Evolutionary conservation across 2,113 vertebrate genomes (phyloP).

Genomic region (Paramormyrops kingsleyae): DNA sequence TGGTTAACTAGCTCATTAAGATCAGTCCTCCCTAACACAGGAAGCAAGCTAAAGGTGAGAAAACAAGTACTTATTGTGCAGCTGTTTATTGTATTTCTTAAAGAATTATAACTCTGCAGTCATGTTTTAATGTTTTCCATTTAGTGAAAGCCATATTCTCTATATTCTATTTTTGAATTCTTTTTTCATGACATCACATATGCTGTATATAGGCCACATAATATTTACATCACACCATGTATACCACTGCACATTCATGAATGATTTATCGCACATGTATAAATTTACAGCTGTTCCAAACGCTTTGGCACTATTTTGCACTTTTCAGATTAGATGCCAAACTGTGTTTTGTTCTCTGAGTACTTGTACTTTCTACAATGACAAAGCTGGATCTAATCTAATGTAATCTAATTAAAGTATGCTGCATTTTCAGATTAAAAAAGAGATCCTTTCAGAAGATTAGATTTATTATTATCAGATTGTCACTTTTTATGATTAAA

Average conservation of each 20-base stretch:
- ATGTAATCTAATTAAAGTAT: not conserved
- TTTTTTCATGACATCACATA: not conserved
- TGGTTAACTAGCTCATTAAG: not conserved
- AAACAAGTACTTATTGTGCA: not conserved
- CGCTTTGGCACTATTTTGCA: not conserved
- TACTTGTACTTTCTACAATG: not conserved
- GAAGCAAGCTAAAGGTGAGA: not conserved
- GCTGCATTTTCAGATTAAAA: not conserved
- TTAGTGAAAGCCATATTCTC: not conserved
- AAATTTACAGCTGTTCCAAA: not conserved
- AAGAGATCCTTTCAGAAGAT: not conserved
- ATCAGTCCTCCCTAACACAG: not conserved
- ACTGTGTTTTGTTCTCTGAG: not conserved
- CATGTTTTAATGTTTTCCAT: not conserved
- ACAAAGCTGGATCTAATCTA: not conserved
- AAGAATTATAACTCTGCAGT: not conserved
- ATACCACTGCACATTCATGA: too few species aligned
- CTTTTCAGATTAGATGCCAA: not conserved
- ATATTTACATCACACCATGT: not conserved
- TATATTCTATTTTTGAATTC: not conserved
- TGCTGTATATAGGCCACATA: not conserved
- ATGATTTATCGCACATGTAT: not conserved
- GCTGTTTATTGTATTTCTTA: not conserved
- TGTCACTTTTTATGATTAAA: not conserved
- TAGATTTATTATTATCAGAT: conserved; percentile 4